Percentiles rank a stretch among this genome's conserved stretches.
These are phyloP conservation scores for Encarsia formosa DNA, from an alignment of 2,888 invertebrate genomes.

Conservation along the genomic window DNA sequence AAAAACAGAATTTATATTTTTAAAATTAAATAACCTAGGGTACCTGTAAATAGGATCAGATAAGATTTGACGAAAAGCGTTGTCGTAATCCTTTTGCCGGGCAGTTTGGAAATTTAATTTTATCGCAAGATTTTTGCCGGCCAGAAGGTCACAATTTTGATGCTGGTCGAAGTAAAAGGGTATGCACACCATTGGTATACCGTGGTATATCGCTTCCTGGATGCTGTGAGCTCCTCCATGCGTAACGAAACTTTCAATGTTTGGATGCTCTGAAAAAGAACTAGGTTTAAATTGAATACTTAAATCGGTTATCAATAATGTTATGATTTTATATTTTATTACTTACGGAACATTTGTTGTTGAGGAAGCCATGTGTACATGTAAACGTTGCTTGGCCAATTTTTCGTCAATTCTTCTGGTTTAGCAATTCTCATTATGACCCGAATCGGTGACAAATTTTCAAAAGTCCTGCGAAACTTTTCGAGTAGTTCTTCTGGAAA, in stretches of 20 bases:
- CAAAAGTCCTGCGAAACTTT: constrained; percentile 34
- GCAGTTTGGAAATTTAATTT: constrained; percentile 24
- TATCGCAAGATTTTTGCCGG: constrained; percentile 29
- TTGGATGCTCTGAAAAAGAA: constrained; percentile 39
- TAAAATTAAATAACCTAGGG: neutral
- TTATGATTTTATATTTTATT: too few relatives aligned
- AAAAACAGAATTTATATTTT: too few relatives aligned
- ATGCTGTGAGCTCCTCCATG: constrained; percentile 40
- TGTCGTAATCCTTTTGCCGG: constrained; percentile 28
- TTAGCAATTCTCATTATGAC: constrained; percentile 38
- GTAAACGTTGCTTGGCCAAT: constrained; percentile 39
- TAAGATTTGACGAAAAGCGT: constrained; percentile 31
- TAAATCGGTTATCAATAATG: too few relatives aligned
- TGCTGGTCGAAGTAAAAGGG: constrained; percentile 40
- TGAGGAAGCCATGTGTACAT: constrained; percentile 40
- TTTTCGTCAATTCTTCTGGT: constrained; percentile 33
- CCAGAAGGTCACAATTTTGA: constrained; percentile 31
- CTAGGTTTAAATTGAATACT: too few relatives aligned
- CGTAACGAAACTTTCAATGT: constrained; percentile 37
- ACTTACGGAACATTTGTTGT: constrained; percentile 35
- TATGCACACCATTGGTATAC: constrained; percentile 38
- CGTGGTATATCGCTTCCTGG: constrained; percentile 36
- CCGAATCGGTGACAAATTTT: constrained; percentile 38
- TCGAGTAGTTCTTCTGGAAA: constrained; percentile 33
- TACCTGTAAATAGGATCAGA: constrained; percentile 23